These are phyloP conservation scores for Meganola albula DNA, from an alignment of 2,888 invertebrate genomes.

Conservation along the genomic window DNA sequence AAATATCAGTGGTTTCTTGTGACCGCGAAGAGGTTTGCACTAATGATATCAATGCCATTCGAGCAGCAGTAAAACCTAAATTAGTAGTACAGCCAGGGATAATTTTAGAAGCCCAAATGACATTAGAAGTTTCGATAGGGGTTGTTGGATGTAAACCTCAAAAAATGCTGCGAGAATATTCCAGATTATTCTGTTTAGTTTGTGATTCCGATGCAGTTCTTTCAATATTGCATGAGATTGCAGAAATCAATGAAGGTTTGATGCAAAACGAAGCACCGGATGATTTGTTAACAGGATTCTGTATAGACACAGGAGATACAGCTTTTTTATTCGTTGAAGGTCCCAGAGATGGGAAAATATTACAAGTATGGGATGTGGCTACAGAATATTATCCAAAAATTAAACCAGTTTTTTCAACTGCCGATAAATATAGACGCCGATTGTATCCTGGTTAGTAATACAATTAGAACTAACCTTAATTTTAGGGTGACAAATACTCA, in stretches of 20 bases:
- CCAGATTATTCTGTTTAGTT: conserved; percentile 49
- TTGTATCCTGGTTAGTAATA: conserved; percentile 52
- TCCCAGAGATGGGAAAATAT: conserved; percentile 47
- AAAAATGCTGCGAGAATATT: conserved; percentile 32
- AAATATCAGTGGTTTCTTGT: conserved; percentile 19
- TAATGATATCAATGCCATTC: conserved; percentile 56
- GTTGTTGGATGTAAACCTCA: conserved; percentile 53
- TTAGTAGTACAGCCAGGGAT: conserved; percentile 40
- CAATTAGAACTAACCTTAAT: too few relatives aligned
- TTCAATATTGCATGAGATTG: conserved; percentile 36
- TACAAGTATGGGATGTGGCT: conserved; percentile 51
- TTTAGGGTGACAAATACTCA: too few relatives aligned
- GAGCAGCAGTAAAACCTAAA: conserved; percentile 30
- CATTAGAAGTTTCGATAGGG: conserved; percentile 54
- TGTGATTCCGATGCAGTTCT: conserved; percentile 32
- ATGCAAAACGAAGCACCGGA: conserved; percentile 19
- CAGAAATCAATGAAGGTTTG: conserved; percentile 42
- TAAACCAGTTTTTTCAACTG: conserved; percentile 49
- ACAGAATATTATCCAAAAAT: conserved; percentile 44
- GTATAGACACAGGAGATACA: conserved; percentile 48
- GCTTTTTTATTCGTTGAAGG: conserved; percentile 58
- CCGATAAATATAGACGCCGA: conserved; percentile 43
- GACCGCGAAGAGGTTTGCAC: conserved; percentile 49
- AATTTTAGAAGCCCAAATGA: conserved; percentile 58
- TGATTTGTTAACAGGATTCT: conserved; percentile 54